These are phyloP conservation scores for Sinodicranocentrus sp. DNA, from an alignment of 2,888 invertebrate genomes.

Conservation along the genomic window DNA sequence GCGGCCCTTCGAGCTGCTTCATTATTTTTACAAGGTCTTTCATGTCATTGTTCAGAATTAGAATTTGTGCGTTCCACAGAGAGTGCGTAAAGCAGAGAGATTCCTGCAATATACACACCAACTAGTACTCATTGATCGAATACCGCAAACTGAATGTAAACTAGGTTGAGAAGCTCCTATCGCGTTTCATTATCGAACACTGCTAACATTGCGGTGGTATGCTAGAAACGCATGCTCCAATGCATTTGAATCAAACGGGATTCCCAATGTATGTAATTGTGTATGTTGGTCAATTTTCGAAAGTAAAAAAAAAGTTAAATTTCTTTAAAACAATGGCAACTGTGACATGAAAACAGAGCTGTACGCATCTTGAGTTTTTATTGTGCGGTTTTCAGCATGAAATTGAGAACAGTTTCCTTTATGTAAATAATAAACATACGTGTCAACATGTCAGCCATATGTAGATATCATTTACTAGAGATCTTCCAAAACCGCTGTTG, in stretches of 20 bases:
- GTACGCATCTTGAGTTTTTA: not conserved
- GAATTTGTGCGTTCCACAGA: not conserved
- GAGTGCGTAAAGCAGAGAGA: slow-evolving; percentile 20
- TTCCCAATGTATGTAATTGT: not conserved
- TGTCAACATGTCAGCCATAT: too few species aligned
- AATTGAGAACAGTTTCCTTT: not conserved
- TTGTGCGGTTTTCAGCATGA: not conserved
- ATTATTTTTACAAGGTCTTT: slow-evolving; percentile 22
- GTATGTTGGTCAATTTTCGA: slow-evolving; percentile 11
- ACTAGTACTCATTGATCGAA: not conserved
- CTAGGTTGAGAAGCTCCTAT: slow-evolving; percentile 21
- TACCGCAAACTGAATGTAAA: not conserved
- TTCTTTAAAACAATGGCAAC: slow-evolving; percentile 1
- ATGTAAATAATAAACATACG: too few species aligned
- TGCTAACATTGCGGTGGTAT: not conserved
- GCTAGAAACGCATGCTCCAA: slow-evolving; percentile 20
- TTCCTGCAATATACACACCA: slow-evolving; percentile 48
- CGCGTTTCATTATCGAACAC: not conserved
- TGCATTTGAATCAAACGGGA: slow-evolving; percentile 21
- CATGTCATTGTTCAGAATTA: not conserved
- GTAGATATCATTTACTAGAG: too few species aligned
- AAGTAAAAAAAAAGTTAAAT: not conserved
- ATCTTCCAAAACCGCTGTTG: too few species aligned
- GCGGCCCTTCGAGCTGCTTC: not conserved
- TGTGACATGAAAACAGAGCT: not conserved